These are phyloP conservation scores for Zeuzera pyrina DNA, from an alignment of 2,888 invertebrate genomes.

Conservation along the genomic window DNA sequence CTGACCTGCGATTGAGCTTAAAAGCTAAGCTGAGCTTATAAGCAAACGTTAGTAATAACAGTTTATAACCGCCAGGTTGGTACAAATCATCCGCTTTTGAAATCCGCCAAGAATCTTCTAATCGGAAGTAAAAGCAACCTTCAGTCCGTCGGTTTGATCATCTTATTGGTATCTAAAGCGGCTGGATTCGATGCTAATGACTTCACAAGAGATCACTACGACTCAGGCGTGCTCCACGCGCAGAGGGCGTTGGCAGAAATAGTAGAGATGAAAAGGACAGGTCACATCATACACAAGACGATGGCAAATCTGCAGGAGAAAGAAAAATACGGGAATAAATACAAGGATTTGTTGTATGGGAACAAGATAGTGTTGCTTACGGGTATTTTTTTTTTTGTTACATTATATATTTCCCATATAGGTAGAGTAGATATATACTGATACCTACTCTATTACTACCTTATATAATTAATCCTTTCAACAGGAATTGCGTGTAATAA, in stretches of 20 bases:
- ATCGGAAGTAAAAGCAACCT: slow-evolving; percentile 60
- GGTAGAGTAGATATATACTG: no score
- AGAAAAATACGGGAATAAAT: slow-evolving; percentile 38
- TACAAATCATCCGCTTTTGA: slow-evolving; percentile 56
- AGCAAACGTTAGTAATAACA: no score
- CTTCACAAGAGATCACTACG: slow-evolving; percentile 37
- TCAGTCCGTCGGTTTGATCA: slow-evolving; percentile 54
- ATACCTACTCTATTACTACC: no score
- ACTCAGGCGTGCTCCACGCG: slow-evolving; percentile 50
- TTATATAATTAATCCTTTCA: no score
- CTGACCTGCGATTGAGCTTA: no score
- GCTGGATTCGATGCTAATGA: slow-evolving; percentile 38
- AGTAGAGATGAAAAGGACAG: slow-evolving; percentile 64
- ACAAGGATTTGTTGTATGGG: slow-evolving; percentile 51
- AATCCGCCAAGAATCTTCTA: slow-evolving; percentile 55
- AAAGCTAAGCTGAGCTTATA: no score
- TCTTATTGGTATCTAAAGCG: slow-evolving; percentile 54
- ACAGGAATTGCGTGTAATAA: no score
- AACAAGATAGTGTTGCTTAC: slow-evolving; percentile 60
- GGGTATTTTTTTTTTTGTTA: slow-evolving; percentile 24
- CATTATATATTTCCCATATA: not conserved
- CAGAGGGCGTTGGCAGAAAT: slow-evolving; percentile 65
- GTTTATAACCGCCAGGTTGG: slow-evolving; percentile 58
- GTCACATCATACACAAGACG: slow-evolving; percentile 57
- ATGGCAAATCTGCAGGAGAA: slow-evolving; percentile 55